Evolutionary conservation across 2,113 vertebrate species (phyloP), one percentile per base, ranked within the genome.

Genomic region (Sterrhoptilus dennistouni): DNA sequence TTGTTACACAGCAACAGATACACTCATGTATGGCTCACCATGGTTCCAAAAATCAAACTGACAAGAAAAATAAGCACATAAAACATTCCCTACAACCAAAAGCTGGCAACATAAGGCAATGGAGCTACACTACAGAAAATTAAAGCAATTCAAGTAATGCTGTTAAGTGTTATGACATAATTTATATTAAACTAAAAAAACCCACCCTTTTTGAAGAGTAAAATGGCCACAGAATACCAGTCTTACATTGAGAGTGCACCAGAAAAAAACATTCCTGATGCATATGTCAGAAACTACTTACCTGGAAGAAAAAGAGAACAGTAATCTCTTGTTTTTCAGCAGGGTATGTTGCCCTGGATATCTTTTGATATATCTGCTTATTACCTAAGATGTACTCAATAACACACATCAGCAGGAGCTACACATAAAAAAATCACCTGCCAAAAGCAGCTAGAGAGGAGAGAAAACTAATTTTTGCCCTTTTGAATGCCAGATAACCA

Each of bases 251-350:
- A 71, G 31, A 66, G 8, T 50, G 19, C 33, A 76, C 27, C 35
- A 76, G 24, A 70, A 77, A 69, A 83, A 91, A 53, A 3, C 35
- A 79, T 35, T 91, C 65, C 47, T 70, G 66, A 88, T 47, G 52
- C 49, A 8, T 44, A 71, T 64, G 60, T 90, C 79, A 94, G 78
- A 61, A 91, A 24, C 28, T 68, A 94, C 71, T 87, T 90, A 90
- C 44, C 56, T 61, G 64, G 71, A 90, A 90, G 45, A 79, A 74
- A 63, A 3, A 66, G 19, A 84, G 50, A 92, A 90, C 81, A 31
- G 21, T 38, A 93, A 77, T 59, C 63, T 60, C 74, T 77, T 88
- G 31, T 75, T 96, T 96, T 96, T 71, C 92, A 96, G 95, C 83
- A 90, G 64, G 35, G 53, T 90, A 31, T 85, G 75, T 66, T 95